Conservation (phyloP, 2,888 invertebrate genomes). For the Troglohyphantes excavatus region DNA sequence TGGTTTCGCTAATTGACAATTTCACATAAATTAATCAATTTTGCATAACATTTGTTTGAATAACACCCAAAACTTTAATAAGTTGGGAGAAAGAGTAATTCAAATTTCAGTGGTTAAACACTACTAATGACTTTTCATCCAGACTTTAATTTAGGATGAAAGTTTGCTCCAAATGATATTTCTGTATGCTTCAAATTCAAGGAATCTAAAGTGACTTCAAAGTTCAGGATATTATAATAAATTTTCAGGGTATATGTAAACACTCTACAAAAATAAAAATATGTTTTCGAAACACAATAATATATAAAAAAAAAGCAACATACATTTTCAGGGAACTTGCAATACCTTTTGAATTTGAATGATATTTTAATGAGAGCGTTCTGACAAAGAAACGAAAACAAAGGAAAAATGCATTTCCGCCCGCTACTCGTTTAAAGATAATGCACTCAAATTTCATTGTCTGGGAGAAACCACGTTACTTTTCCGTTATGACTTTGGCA, state of each 20-base stretch:
- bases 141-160: too few relatives aligned
- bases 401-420: not conserved
- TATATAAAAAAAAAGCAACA: not conserved
- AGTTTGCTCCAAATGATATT: too few relatives aligned
- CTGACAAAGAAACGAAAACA: conserved; percentile 23
- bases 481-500: not conserved
- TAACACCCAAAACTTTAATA: too few relatives aligned
- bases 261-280: not conserved
- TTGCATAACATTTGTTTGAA: too few relatives aligned
- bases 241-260: not conserved
- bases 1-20: too few relatives aligned
- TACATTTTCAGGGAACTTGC: conserved; percentile 9
- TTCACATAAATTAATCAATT: too few relatives aligned
- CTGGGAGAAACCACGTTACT: not conserved
- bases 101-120: too few relatives aligned
- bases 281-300: not conserved
- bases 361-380: conserved; percentile 11
- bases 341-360: conserved; percentile 16
- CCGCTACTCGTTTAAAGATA: conserved; percentile 35
- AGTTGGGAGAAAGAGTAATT: too few relatives aligned
- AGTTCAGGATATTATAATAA: not conserved
- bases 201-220: not conserved
- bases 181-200: not conserved
- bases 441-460: conserved; percentile 50
- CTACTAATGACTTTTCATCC: too few relatives aligned